Conservation (phyloP, 2,888 invertebrate species). For the Rhingia rostrata region DNA sequence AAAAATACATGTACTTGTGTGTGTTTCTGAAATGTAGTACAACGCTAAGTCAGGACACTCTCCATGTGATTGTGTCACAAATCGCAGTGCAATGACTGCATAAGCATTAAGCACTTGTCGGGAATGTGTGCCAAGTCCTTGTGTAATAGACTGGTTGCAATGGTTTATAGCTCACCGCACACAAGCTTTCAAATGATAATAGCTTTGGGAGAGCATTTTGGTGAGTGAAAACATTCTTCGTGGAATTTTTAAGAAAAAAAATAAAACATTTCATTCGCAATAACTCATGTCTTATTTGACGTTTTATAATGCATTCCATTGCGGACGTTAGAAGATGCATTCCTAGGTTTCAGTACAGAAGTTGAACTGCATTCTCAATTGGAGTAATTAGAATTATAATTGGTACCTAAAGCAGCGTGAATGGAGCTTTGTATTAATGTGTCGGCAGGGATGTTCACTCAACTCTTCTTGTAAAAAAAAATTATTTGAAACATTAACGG, state of each 20-base stretch:
- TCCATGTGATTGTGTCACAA: constrained; percentile 37
- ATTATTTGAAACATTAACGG: too few species aligned
- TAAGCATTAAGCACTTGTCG: constrained; percentile 35
- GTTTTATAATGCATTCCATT: too few species aligned
- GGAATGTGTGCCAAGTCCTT: constrained; percentile 68
- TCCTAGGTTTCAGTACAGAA: too few species aligned
- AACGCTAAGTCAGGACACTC: constrained; percentile 49
- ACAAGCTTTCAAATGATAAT: neutral
- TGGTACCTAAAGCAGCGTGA: too few species aligned
- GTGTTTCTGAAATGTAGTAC: constrained; percentile 40
- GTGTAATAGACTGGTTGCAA: constrained; percentile 26
- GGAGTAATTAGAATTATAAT: too few species aligned
- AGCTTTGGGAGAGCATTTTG: constrained; percentile 12
- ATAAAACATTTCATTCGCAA: constrained; percentile 1
- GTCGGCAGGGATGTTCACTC: too few species aligned
- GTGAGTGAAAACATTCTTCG: constrained; percentile 30
- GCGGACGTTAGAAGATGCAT: too few species aligned
- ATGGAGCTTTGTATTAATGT: too few species aligned
- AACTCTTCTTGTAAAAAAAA: too few species aligned
- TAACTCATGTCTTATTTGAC: too few species aligned
- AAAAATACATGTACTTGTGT: neutral
- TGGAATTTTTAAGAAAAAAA: constrained; percentile 21
- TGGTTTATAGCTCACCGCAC: neutral
- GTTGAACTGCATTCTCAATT: too few species aligned
- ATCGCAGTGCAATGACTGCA: constrained; percentile 67